Conservation (phyloP, 2,888 invertebrate genomes). For the Mythimna impura region DNA sequence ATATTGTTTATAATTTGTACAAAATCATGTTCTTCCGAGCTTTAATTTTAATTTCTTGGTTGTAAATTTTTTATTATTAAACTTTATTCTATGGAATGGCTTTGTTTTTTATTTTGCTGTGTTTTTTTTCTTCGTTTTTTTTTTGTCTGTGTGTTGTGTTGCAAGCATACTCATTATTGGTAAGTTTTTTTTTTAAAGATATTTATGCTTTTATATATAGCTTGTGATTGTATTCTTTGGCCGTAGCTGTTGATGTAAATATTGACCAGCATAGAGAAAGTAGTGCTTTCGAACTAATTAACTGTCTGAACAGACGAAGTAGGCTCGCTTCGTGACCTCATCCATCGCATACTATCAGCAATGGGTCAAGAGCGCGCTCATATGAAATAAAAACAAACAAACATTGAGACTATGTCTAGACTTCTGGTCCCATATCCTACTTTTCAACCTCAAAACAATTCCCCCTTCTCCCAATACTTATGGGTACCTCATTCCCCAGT, state of each 20-base stretch:
- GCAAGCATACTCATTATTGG: slow-evolving; percentile 76
- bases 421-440: neutral
- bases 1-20: slow-evolving; percentile 78
- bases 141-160: slow-evolving; percentile 82
- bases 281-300: slow-evolving; percentile 59
- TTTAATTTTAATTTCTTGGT: slow-evolving; percentile 89
- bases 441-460: neutral
- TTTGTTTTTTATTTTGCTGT: slow-evolving; percentile 85
- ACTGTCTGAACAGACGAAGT: slow-evolving; percentile 15
- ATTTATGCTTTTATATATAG: slow-evolving; percentile 66
- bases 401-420: neutral
- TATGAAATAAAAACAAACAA: neutral
- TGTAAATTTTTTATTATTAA: slow-evolving; percentile 89
- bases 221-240: slow-evolving; percentile 51
- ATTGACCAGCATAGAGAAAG: slow-evolving; percentile 33
- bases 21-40: slow-evolving; percentile 89
- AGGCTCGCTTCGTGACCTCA: neutral
- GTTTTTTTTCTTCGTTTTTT: slow-evolving; percentile 75
- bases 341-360: neutral
- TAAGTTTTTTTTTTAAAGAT: slow-evolving; percentile 75
- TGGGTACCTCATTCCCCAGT: slow-evolving; percentile 73
- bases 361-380: neutral
- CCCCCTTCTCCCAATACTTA: slow-evolving; percentile 4
- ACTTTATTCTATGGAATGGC: slow-evolving; percentile 87
- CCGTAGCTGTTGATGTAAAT: slow-evolving; percentile 48